Conservation (phyloP, 2,888 invertebrate genomes). For the Dromius quadrimaculatus region DNA sequence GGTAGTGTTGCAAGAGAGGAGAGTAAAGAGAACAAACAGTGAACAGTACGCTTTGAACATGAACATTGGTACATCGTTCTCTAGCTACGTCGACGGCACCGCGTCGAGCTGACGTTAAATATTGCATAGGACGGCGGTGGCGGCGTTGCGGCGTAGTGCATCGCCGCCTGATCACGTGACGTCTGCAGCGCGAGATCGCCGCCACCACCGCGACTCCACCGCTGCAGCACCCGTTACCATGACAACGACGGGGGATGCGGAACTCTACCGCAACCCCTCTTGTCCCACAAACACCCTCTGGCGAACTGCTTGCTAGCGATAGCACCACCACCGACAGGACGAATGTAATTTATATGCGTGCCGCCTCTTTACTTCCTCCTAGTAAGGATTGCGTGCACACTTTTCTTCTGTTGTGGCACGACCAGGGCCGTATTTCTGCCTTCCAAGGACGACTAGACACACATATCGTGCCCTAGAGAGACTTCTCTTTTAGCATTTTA, state of each 20-base stretch:
- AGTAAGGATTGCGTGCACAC: conserved; percentile 23
- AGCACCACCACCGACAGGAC: conserved; percentile 65
- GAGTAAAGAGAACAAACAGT: conserved; percentile 1
- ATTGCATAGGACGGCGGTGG: conserved; percentile 27
- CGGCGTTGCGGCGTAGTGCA: conserved; percentile 34
- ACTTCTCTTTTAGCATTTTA: too few relatives aligned
- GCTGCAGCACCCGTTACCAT: conserved; percentile 56
- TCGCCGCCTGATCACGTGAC: conserved; percentile 57
- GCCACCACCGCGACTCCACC: conserved; percentile 45
- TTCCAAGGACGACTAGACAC: too few relatives aligned
- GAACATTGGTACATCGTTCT: not conserved
- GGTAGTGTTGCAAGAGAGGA: too few relatives aligned
- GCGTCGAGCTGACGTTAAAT: conserved; percentile 20
- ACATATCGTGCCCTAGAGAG: too few relatives aligned
- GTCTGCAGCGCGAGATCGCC: conserved; percentile 58
- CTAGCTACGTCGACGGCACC: not conserved
- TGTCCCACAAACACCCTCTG: conserved; percentile 61
- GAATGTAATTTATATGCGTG: conserved; percentile 68
- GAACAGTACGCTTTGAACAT: too few relatives aligned
- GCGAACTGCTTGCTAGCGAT: conserved; percentile 11
- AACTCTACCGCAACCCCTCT: conserved; percentile 68
- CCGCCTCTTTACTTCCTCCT: not conserved
- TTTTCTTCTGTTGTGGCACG: conserved; percentile 9
- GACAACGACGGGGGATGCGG: conserved; percentile 65
- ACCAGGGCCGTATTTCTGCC: too few relatives aligned